These are phyloP conservation scores for Aphrocallistes beatrix DNA, from an alignment of 37 sponge, comb jelly and placozoan genomes.

Conservation along the genomic window DNA sequence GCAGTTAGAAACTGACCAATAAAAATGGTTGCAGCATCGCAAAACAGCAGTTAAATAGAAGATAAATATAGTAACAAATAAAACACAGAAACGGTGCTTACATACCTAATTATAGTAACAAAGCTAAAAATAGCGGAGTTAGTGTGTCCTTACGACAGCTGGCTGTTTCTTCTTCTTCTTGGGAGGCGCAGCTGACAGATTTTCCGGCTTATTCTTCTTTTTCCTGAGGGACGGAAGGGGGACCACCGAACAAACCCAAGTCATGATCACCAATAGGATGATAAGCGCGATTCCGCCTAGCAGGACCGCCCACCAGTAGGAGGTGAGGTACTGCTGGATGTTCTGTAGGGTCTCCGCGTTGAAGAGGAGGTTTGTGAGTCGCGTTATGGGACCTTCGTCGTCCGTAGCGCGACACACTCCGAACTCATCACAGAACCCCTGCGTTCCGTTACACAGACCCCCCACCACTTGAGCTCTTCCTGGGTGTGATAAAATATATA, in stretches of 20 bases:
- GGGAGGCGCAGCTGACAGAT: not conserved
- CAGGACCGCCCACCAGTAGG: constrained; percentile 6
- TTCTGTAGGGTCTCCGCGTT: not conserved
- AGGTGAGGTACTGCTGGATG: not conserved
- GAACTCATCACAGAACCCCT: not conserved
- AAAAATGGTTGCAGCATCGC: no score
- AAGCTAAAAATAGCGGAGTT: no score
- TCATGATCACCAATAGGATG: not conserved
- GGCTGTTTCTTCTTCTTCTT: constrained; percentile 16
- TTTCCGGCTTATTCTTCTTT: not conserved
- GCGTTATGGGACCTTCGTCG: not conserved
- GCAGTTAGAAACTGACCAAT: no score
- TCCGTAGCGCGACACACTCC: not conserved
- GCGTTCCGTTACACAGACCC: not conserved
- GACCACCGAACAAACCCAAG: not conserved
- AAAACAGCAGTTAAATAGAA: no score
- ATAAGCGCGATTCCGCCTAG: not conserved
- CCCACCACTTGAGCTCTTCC: not conserved
- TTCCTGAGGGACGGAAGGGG: not conserved
- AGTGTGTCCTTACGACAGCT: no score
- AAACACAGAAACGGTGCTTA: no score
- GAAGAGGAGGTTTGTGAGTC: not conserved
- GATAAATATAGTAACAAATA: no score
- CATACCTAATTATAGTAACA: no score
- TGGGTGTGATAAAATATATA: no score